These are phyloP conservation scores for Protobothrops mucrosquamatus DNA, from an alignment of 2,113 vertebrate species.

Conservation along the genomic window DNA sequence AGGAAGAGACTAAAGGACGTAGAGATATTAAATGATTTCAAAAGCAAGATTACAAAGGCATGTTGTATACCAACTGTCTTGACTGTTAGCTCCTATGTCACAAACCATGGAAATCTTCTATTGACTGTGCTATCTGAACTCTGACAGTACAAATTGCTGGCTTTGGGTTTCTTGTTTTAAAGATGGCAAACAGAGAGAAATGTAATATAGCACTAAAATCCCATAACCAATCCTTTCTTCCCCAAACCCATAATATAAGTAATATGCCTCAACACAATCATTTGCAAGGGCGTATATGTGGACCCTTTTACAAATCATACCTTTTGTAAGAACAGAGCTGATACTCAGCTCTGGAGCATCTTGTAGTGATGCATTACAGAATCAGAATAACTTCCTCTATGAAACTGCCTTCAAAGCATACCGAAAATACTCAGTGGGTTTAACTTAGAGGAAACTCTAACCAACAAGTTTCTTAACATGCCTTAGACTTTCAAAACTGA, in stretches of 20 bases:
- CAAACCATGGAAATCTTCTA: background rate
- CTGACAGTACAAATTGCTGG: background rate
- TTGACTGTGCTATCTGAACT: background rate
- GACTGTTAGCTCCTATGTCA: background rate
- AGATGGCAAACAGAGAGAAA: background rate
- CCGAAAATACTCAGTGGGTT: background rate
- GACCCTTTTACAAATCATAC: background rate
- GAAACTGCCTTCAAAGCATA: slow-evolving; percentile 2
- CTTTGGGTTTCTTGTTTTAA: background rate
- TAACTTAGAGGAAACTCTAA: background rate
- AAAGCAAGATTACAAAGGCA: background rate
- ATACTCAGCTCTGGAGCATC: background rate
- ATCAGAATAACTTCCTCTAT: background rate
- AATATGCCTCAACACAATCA: background rate
- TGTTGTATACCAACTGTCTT: background rate
- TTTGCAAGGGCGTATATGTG: background rate
- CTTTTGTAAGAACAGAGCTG: background rate
- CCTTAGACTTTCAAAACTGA: background rate
- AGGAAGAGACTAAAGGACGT: too few relatives aligned
- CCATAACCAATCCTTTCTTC: background rate
- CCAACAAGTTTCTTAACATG: background rate
- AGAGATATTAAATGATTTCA: too few relatives aligned
- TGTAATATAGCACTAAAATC: background rate
- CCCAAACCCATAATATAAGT: background rate
- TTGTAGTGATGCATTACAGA: background rate